phyloP scores from a whole-genome alignment of 2,888 invertebrate genomes.

The Prosopocoilus inquinatus region DNA sequence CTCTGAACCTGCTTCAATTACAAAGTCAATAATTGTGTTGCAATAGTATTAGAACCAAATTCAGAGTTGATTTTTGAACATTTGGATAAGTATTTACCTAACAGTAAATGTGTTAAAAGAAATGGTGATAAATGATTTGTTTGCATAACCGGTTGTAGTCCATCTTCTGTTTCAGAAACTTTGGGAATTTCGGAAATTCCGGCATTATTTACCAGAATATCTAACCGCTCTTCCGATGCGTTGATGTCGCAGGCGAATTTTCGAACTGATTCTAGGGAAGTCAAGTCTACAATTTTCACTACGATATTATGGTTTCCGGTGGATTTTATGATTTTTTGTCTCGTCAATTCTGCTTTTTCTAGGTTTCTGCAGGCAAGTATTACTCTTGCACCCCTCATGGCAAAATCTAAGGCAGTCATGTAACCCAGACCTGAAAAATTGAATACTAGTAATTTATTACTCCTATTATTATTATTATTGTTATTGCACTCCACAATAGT shows the following conservation, averaged over 20 bases:
- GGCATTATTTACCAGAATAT: slow-evolving; percentile 66
- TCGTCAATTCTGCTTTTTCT: slow-evolving; percentile 18
- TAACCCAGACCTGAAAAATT: no score
- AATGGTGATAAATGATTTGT: slow-evolving; percentile 41
- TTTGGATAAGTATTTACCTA: slow-evolving; percentile 43
- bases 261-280: slow-evolving; percentile 56
- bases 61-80: no score
- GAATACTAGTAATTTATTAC: no score
- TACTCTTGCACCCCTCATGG: no score
- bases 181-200: slow-evolving; percentile 53
- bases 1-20: no score
- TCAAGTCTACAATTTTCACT: slow-evolving; percentile 53
- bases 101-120: slow-evolving; percentile 63
- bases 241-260: slow-evolving; percentile 61
- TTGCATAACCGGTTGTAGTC: slow-evolving; percentile 57
- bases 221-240: slow-evolving; percentile 54
- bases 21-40: no score
- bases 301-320: slow-evolving; percentile 42
- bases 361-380: slow-evolving; percentile 38
- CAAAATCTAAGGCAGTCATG: no score
- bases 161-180: slow-evolving; percentile 57
- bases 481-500: no score
- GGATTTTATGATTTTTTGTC: slow-evolving; percentile 33
- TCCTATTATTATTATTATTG: no score
- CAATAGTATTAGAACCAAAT: no score